These are phyloP conservation scores for Botia almorhae DNA, from an alignment of 2,797 vertebrate genomes.

Conservation along the genomic window DNA sequence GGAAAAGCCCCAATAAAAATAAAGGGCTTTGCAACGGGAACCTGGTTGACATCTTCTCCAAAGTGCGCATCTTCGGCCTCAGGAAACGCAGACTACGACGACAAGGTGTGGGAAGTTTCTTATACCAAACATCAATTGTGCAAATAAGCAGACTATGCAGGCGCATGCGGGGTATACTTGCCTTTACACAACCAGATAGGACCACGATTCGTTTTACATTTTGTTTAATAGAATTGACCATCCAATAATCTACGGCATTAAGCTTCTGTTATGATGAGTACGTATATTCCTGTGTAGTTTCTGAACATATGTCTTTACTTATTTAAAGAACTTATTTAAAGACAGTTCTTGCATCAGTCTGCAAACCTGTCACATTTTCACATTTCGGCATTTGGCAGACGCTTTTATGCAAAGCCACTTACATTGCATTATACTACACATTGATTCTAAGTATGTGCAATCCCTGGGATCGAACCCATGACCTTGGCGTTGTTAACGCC, in stretches of 20 bases:
- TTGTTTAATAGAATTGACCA: not conserved
- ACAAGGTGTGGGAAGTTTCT: conserved; percentile 88
- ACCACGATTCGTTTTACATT: conserved; percentile 24
- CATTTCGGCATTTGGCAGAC: too few relatives aligned
- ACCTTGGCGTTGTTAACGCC: too few relatives aligned
- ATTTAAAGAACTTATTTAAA: too few relatives aligned
- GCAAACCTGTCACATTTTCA: conserved; percentile 65
- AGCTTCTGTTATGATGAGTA: conserved; percentile 6
- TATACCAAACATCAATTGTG: conserved; percentile 31
- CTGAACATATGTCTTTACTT: conserved; percentile 52
- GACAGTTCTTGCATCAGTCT: conserved; percentile 58
- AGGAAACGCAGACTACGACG: conserved; percentile 97
- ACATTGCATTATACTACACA: too few relatives aligned
- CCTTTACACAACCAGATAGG: conserved; percentile 28
- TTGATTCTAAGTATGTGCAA: too few relatives aligned
- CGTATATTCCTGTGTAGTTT: conserved; percentile 6
- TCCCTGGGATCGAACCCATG: too few relatives aligned
- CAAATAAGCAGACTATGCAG: conserved; percentile 48
- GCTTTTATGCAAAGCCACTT: too few relatives aligned
- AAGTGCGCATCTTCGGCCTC: conserved; percentile 99
- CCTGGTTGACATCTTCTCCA: conserved; percentile 99
- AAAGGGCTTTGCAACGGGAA: conserved; percentile 97
- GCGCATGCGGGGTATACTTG: conserved; percentile 18
- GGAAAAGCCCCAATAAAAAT: conserved; percentile 97
- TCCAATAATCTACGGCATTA: not conserved